Percentiles rank a stretch among this genome's conserved stretches.
phyloP scores from a whole-genome alignment of 2,797 vertebrate species.

The Loriculus beryllinus region DNA sequence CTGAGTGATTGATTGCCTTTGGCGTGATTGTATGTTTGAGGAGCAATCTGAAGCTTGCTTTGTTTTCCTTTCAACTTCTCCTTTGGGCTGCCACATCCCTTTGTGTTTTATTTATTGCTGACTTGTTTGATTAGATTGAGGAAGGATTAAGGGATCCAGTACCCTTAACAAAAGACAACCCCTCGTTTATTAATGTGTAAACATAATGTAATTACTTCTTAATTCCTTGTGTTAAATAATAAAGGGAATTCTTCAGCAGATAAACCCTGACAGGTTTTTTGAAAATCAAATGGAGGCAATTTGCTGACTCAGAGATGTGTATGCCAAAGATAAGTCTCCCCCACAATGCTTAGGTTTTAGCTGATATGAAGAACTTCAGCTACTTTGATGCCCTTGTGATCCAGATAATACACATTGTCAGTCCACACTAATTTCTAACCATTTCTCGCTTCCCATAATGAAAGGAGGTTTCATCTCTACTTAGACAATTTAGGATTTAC shows the following conservation, averaged over 20 bases:
- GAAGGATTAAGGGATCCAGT: slow-evolving; percentile 16
- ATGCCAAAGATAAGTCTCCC: not conserved
- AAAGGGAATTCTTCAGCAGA: not conserved
- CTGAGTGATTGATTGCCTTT: not conserved
- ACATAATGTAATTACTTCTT: slow-evolving; percentile 25
- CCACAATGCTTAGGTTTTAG: not conserved
- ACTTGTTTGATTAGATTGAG: slow-evolving; percentile 48
- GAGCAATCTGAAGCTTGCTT: not conserved
- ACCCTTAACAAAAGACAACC: slow-evolving; percentile 23
- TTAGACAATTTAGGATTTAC: not conserved
- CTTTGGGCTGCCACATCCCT: not conserved
- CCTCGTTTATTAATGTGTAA: slow-evolving; percentile 8
- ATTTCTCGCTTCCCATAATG: not conserved
- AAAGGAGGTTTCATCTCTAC: not conserved
- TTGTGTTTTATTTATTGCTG: slow-evolving; percentile 12
- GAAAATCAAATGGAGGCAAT: not conserved
- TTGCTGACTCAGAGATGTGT: not conserved
- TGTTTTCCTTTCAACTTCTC: not conserved
- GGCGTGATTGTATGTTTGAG: not conserved
- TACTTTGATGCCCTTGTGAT: not conserved
- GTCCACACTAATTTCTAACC: not conserved
- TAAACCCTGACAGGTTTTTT: not conserved
- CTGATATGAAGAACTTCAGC: not conserved
- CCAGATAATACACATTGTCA: not conserved
- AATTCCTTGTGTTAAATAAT: slow-evolving; percentile 16